Evolutionary conservation across 2,888 invertebrate species (phyloP).

Genomic region (Sphecodes monilicornis): DNA sequence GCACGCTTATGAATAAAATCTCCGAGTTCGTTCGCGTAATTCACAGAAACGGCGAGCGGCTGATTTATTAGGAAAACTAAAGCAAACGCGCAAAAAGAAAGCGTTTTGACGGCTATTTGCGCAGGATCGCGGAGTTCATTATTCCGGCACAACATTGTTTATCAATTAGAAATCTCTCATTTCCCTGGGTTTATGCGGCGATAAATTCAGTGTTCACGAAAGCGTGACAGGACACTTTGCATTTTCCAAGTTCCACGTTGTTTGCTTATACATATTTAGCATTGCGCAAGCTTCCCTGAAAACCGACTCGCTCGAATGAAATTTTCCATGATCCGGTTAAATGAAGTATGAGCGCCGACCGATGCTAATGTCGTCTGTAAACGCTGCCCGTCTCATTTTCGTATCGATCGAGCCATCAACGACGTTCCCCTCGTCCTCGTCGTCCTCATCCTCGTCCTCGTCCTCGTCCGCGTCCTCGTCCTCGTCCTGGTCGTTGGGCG

Average conservation of each 20-base stretch:
- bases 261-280: background rate
- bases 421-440: constrained; percentile 7
- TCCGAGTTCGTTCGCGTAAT: background rate
- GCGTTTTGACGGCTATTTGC: background rate
- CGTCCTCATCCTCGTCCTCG: background rate
- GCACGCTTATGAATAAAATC: background rate
- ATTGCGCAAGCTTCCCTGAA: constrained; percentile 12
- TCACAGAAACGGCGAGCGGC: background rate
- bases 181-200: background rate
- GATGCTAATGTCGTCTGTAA: constrained; percentile 2
- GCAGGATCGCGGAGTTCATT: background rate
- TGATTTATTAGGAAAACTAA: background rate
- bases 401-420: constrained; percentile 36
- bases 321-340: constrained; percentile 31
- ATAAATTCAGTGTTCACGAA: constrained; percentile 18
- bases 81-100: background rate
- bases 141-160: constrained; percentile 10
- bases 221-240: constrained; percentile 22
- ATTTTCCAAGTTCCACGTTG: constrained; percentile 19
- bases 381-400: constrained; percentile 43
- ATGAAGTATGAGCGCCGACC: background rate
- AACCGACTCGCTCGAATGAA: constrained; percentile 19
- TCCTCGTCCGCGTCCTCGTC: constrained; percentile 22
- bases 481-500: constrained; percentile 8
- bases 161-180: constrained; percentile 20